Conservation (phyloP, 2,113 vertebrate genomes). For the Abramis brama region DNA sequence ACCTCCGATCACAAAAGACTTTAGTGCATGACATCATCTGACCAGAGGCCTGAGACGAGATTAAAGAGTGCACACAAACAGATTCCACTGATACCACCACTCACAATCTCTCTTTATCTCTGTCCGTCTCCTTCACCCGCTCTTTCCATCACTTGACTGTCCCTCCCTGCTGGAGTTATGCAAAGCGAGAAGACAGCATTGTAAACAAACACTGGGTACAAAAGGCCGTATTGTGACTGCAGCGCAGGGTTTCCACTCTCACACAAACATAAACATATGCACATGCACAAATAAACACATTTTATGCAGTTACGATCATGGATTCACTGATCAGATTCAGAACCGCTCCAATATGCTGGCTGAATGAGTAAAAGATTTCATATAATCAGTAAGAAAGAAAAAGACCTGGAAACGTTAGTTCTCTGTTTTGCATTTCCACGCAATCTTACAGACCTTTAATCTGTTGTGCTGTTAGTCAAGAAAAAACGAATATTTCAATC, state of each 20-base stretch:
- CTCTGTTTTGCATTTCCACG: neutral
- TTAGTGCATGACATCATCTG: conserved; percentile 65
- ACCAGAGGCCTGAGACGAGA: conserved; percentile 62
- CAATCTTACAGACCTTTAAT: neutral
- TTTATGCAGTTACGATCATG: neutral
- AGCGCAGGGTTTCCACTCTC: conserved; percentile 34
- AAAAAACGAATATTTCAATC: neutral
- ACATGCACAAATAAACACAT: conserved; percentile 9
- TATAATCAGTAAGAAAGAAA: neutral
- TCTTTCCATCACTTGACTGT: conserved; percentile 72
- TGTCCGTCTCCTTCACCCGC: conserved; percentile 55
- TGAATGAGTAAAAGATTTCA: neutral
- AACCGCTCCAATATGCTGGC: neutral
- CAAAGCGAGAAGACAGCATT: conserved; percentile 72
- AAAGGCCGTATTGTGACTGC: conserved; percentile 72
- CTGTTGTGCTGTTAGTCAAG: neutral
- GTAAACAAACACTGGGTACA: conserved; percentile 76
- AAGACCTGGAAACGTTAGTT: neutral
- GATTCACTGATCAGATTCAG: neutral
- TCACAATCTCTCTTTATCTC: conserved; percentile 68
- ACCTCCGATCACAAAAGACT: conserved; percentile 49
- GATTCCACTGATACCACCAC: conserved; percentile 54
- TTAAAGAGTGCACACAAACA: conserved; percentile 71
- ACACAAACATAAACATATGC: conserved; percentile 32
- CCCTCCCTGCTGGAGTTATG: conserved; percentile 76